These are phyloP conservation scores for Panopea generosa DNA, from an alignment of 2,888 invertebrate genomes.

Conservation along the genomic window DNA sequence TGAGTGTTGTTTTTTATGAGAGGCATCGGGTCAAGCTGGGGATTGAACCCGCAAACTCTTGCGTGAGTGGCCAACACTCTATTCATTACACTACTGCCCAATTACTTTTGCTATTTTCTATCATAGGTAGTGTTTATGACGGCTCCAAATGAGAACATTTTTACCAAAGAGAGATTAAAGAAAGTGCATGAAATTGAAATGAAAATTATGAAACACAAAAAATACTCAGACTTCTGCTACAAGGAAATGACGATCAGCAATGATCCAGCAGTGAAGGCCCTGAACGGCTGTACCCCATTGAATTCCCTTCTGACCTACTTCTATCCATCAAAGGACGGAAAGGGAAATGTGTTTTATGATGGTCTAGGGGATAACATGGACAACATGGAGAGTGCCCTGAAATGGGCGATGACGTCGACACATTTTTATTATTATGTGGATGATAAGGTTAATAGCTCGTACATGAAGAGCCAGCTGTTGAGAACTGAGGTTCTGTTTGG, in stretches of 20 bases:
- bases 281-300: constrained; percentile 78
- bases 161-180: constrained; percentile 76
- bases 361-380: constrained; percentile 77
- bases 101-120: too few relatives aligned
- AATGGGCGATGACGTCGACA: constrained; percentile 77
- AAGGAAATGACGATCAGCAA: constrained; percentile 59
- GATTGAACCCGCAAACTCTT: too few relatives aligned
- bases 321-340: constrained; percentile 74
- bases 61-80: too few relatives aligned
- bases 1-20: too few relatives aligned
- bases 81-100: too few relatives aligned
- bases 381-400: constrained; percentile 77
- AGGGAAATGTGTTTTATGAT: constrained; percentile 74
- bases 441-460: constrained; percentile 76
- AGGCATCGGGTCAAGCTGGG: too few relatives aligned
- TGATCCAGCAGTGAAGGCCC: constrained; percentile 68
- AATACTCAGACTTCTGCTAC: constrained; percentile 78
- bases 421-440: constrained; percentile 82
- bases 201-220: constrained; percentile 70
- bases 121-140: constrained; percentile 77
- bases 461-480: constrained; percentile 73
- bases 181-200: constrained; percentile 78
- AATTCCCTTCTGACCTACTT: constrained; percentile 82
- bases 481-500: constrained; percentile 82
- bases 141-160: constrained; percentile 77